Evolutionary conservation across 1,140 invertebrate species (phyloP), one percentile per base, ranked within the genome.

Genomic region (Radopholus similis): DNA sequence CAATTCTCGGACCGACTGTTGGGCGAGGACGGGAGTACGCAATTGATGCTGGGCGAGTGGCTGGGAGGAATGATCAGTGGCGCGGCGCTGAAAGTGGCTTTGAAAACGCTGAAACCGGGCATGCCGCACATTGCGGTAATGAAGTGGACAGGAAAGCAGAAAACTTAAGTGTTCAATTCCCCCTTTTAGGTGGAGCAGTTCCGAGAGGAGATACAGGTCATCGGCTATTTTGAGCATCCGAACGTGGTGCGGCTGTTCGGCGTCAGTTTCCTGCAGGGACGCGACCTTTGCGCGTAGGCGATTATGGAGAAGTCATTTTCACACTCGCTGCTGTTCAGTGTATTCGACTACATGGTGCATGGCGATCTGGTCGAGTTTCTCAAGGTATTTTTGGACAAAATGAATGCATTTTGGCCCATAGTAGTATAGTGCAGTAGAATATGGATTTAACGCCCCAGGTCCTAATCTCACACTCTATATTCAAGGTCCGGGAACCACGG

Each of bases 201-300:
- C 82, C 89, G 90, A 77, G 88, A 91, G 51, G 92, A 95, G 83
- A 90, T 94, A 1, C 87, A 89, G 73, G 90, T 92, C 53, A 85
- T 95, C 76, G 90, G 91, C 1, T 89, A 90, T 5, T 84, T 95
- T 28, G 89, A 90, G 68, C 91, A 93, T 80, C 87, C 88, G 1
- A 90, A 93, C 83, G 89, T 95, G 59, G 90, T 91, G 4, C 86
- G 90, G 26, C 90, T 95, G 8, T 82, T 95, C 38, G 92, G 91
- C 2, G 89, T 91, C 23, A 44, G 54, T 30, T 75, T 76, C 58
- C 30, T 75, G 5, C 53, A 57, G 23, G 59, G 51, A 23, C 6
- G 30, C n/a, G 49, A 72, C 23, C 18, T 75, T 4, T 40, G 57
- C 38, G 73, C 75, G n/a, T n/a, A n/a, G n/a, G n/a, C n/a, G n/a